Evolutionary conservation across 2,888 invertebrate species (phyloP).

Genomic region (Torymus aiolomorphi): DNA sequence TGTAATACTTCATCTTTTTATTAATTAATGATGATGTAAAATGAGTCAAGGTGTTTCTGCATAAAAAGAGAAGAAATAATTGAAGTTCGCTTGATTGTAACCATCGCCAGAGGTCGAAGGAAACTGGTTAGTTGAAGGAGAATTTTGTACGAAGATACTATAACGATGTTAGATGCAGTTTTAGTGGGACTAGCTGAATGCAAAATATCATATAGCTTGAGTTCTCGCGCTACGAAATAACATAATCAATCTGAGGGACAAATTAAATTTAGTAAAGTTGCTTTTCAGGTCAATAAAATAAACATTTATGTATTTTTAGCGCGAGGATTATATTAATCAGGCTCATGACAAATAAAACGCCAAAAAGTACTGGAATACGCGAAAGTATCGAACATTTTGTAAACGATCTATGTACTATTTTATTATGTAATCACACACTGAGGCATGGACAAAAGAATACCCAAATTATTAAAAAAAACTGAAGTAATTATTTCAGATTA

Average conservation of each 20-base stretch:
- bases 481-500: background rate
- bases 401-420: slow-evolving; percentile 29
- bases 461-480: background rate
- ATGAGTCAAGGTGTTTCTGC: slow-evolving; percentile 1
- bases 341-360: slow-evolving; percentile 8
- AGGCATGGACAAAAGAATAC: slow-evolving; percentile 31
- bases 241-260: background rate
- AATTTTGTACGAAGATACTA: slow-evolving; percentile 50
- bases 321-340: background rate
- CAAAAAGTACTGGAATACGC: slow-evolving; percentile 15
- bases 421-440: slow-evolving; percentile 25
- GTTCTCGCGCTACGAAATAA: slow-evolving; percentile 9
- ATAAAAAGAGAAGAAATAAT: slow-evolving; percentile 24
- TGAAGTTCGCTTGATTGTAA: slow-evolving; percentile 27
- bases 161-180: slow-evolving; percentile 49
- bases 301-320: background rate
- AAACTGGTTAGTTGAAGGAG: slow-evolving; percentile 35
- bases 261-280: slow-evolving; percentile 4
- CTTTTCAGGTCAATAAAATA: slow-evolving; percentile 14
- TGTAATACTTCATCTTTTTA: slow-evolving; percentile 7
- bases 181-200: slow-evolving; percentile 48
- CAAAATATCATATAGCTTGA: slow-evolving; percentile 33
- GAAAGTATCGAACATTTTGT: slow-evolving; percentile 21
- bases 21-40: background rate
- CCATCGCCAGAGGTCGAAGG: slow-evolving; percentile 16